Evolutionary conservation across 2,797 vertebrate species (phyloP).

Genomic region (Trachops cirrhosus): DNA sequence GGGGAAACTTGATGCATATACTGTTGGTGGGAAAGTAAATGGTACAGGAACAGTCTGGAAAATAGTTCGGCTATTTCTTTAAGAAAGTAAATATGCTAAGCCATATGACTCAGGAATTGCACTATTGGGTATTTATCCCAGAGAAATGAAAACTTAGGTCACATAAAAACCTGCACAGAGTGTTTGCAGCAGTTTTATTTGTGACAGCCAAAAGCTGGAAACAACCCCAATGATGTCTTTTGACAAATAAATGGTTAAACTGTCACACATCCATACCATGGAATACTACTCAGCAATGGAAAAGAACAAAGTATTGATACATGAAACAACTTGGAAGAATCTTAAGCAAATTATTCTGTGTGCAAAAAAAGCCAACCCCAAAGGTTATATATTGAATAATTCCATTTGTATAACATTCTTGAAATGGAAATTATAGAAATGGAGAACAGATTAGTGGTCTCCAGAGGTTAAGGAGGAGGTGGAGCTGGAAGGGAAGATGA

Average conservation of each 20-base stretch:
- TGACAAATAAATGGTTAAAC: neutral
- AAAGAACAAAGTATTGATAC: neutral
- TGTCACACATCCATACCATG: neutral
- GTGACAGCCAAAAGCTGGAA: neutral
- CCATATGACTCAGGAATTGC: neutral
- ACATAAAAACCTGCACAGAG: neutral
- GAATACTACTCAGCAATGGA: neutral
- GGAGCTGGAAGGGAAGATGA: neutral
- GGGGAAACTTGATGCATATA: neutral
- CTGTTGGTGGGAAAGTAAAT: neutral
- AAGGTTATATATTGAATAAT: neutral
- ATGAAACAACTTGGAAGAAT: neutral
- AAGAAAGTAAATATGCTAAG: neutral
- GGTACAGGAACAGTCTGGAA: neutral
- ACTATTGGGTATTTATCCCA: neutral
- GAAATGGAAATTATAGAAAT: neutral
- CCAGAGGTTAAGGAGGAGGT: neutral
- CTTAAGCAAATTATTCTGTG: neutral
- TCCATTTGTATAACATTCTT: neutral
- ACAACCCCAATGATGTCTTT: neutral
- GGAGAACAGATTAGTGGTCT: neutral
- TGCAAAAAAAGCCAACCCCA: neutral
- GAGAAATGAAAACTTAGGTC: neutral
- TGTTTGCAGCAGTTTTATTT: neutral
- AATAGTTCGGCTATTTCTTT: neutral